These are phyloP conservation scores for Phania funesta DNA, from an alignment of 2,888 invertebrate genomes.

Conservation along the genomic window DNA sequence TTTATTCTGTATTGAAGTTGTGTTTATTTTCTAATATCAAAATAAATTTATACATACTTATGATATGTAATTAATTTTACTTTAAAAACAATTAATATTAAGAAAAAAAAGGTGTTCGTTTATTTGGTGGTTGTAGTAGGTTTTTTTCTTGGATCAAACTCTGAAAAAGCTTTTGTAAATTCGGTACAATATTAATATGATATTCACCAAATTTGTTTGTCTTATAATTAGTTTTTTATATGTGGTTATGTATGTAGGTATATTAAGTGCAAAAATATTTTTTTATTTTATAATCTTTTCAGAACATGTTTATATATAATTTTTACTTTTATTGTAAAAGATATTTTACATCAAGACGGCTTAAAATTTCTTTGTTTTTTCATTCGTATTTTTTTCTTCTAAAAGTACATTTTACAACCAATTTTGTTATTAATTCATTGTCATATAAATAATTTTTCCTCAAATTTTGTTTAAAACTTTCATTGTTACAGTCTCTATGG, in stretches of 20 bases:
- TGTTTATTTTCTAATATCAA: not conserved
- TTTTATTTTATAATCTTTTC: constrained; percentile 29
- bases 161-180: constrained; percentile 24
- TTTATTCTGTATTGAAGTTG: not conserved
- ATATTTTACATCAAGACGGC: constrained; percentile 55
- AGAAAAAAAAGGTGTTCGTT: not conserved
- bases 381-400: constrained; percentile 5
- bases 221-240: not conserved
- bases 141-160: constrained; percentile 24
- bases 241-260: not conserved
- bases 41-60: constrained; percentile 11
- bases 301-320: constrained; percentile 26
- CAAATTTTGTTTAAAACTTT: constrained; percentile 51
- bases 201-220: constrained; percentile 13
- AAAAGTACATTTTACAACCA: constrained; percentile 60
- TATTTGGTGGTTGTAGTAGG: constrained; percentile 39
- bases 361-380: constrained; percentile 49
- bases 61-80: constrained; percentile 43
- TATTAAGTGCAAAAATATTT: constrained; percentile 59
- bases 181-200: not conserved
- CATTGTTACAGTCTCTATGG: constrained; percentile 54
- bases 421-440: constrained; percentile 47
- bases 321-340: constrained; percentile 35
- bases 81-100: not conserved
- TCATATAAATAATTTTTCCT: constrained; percentile 42